phyloP scores from a whole-genome alignment of 2,113 vertebrate genomes.

The Apistogramma diplotaenia region DNA sequence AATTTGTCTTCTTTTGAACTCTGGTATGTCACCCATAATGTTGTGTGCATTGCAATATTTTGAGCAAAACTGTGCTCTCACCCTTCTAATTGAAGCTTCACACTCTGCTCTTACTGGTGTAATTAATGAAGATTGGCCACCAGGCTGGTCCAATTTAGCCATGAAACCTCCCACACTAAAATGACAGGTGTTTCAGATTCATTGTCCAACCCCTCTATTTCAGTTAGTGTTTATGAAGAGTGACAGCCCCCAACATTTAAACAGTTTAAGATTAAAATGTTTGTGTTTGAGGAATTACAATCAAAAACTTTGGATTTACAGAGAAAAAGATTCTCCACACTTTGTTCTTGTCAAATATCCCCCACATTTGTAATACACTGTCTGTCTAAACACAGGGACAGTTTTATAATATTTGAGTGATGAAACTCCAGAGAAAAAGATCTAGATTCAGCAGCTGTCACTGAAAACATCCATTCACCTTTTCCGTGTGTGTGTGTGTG shows the following conservation, averaged over 20 bases:
- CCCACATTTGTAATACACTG: neutral
- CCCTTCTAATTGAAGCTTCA: too few relatives aligned
- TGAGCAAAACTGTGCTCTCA: too few relatives aligned
- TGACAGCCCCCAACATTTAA: fast-evolving
- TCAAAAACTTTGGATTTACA: neutral
- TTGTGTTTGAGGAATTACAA: neutral
- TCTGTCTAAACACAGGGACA: neutral
- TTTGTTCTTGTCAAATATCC: neutral
- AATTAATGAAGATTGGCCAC: too few relatives aligned
- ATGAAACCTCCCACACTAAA: too few relatives aligned
- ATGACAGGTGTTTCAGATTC: too few relatives aligned
- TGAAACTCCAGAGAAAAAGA: conserved; percentile 11
- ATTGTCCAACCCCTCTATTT: too few relatives aligned
- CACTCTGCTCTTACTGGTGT: too few relatives aligned
- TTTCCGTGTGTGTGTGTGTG: conserved; percentile 5
- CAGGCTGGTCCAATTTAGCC: too few relatives aligned
- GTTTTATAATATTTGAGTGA: conserved; percentile 2
- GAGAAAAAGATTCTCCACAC: neutral
- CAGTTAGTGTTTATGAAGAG: neutral
- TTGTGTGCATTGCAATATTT: too few relatives aligned
- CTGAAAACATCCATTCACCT: conserved; percentile 28
- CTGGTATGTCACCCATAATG: too few relatives aligned
- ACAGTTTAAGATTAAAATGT: neutral
- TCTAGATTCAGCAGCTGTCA: conserved; percentile 30
- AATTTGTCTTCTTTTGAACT: too few relatives aligned